Conservation (phyloP, 1,140 invertebrate species). For the Drosophila bocki region DNA sequence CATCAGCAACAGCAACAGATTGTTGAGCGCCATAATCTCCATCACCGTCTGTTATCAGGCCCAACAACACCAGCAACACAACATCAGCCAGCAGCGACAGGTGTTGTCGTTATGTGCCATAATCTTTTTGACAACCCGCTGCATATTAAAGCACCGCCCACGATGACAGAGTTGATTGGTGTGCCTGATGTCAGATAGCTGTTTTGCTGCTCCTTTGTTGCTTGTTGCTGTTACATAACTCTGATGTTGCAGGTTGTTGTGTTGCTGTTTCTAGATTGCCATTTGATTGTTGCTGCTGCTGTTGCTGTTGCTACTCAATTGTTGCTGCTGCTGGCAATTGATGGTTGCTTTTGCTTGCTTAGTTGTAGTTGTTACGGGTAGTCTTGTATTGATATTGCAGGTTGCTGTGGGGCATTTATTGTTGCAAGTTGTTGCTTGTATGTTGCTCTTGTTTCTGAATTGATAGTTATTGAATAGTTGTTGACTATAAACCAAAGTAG, state of each 20-base stretch:
- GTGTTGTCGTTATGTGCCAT: constrained; percentile 61
- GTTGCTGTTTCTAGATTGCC: constrained; percentile 9
- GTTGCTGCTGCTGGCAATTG: background rate
- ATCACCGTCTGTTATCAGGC: constrained; percentile 48
- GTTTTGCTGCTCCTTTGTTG: constrained; percentile 32
- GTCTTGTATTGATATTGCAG: background rate
- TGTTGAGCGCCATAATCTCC: constrained; percentile 44
- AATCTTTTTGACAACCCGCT: constrained; percentile 49
- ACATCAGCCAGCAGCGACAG: constrained; percentile 49
- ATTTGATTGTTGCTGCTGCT: background rate
- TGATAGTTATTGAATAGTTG: background rate
- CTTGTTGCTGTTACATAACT: constrained; percentile 39
- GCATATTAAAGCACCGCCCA: constrained; percentile 62
- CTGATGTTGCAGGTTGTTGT: constrained; percentile 32
- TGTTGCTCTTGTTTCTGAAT: background rate
- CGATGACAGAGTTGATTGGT: constrained; percentile 56
- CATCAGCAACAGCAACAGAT: constrained; percentile 48
- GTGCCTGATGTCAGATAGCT: constrained; percentile 45
- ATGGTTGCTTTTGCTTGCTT: background rate
- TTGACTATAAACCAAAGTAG: background rate
- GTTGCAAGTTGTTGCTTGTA: background rate
- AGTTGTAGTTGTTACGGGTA: background rate
- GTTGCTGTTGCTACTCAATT: background rate
- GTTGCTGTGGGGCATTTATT: background rate
- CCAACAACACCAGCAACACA: constrained; percentile 18